phyloP scores from a whole-genome alignment of 2,888 invertebrate genomes.

The Phlogophora meticulosa region DNA sequence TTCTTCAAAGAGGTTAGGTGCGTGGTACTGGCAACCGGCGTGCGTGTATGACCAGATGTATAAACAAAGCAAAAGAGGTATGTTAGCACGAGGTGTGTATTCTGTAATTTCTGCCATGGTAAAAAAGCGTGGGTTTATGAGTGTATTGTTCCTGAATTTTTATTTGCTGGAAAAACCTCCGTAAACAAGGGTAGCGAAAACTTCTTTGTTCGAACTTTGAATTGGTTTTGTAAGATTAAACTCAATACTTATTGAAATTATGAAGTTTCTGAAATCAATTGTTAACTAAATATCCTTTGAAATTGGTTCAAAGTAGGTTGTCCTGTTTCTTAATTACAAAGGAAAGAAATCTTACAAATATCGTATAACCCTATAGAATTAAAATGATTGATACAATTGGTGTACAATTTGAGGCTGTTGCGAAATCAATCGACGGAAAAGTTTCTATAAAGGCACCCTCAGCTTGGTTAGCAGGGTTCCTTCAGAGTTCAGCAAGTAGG shows the following conservation, averaged over 20 bases:
- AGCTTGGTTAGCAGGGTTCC: background rate
- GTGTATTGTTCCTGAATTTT: too few species aligned
- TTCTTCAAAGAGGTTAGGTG: too few species aligned
- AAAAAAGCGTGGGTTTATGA: too few species aligned
- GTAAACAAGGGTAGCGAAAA: background rate
- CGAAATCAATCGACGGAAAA: background rate
- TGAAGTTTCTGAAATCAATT: conserved; percentile 13
- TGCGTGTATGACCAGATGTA: too few species aligned
- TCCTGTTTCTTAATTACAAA: background rate
- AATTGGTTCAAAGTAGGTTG: background rate
- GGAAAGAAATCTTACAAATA: background rate
- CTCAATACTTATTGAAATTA: conserved; percentile 9
- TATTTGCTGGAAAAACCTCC: too few species aligned
- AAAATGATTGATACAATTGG: background rate
- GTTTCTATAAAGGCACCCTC: background rate
- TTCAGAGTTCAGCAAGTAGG: background rate
- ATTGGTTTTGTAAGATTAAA: conserved; percentile 16
- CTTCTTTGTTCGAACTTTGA: background rate
- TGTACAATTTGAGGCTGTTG: background rate
- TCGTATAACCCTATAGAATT: background rate
- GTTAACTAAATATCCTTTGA: conserved; percentile 8
- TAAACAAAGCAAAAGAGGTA: too few species aligned
- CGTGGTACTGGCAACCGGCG: too few species aligned
- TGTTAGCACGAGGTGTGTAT: too few species aligned
- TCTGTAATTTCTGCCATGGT: too few species aligned